A percentile compares a stretch with the other conserved stretches of the same genome.
Conservation (phyloP, 2,797 vertebrate species). For the Cyclura pinguis region DNA sequence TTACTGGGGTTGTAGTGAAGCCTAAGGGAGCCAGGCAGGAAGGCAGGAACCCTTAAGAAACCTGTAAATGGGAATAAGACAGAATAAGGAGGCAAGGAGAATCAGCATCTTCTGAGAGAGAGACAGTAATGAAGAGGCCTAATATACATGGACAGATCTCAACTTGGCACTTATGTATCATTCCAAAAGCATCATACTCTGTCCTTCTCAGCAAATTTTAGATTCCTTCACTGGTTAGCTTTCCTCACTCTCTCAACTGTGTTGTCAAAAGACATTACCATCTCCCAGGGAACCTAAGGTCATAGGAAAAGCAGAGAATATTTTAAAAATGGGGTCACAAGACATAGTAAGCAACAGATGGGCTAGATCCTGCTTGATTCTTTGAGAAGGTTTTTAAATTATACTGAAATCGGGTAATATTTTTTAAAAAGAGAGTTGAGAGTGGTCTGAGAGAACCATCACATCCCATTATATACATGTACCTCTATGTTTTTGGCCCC, state of each 20-base stretch:
- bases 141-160: constrained; percentile 68
- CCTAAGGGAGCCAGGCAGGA: constrained; percentile 58
- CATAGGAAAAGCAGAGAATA: neutral
- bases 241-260: constrained; percentile 42
- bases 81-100: constrained; percentile 26
- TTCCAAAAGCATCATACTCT: constrained; percentile 42
- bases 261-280: constrained; percentile 55
- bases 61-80: neutral
- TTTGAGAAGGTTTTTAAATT: neutral
- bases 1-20: constrained; percentile 54
- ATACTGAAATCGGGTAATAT: neutral
- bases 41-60: constrained; percentile 58
- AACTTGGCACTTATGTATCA: constrained; percentile 64
- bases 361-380: constrained; percentile 33
- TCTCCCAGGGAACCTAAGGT: constrained; percentile 34
- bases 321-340: neutral
- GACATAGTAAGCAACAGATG: neutral
- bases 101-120: constrained; percentile 65
- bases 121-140: constrained; percentile 51
- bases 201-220: constrained; percentile 59
- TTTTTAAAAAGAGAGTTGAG: neutral
- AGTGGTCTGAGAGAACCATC: neutral
- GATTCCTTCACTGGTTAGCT: constrained; percentile 60
- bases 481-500: neutral
- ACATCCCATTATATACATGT: neutral